Percentiles rank a stretch among this genome's conserved stretches.
Conservation (phyloP, 2,888 invertebrate species). For the Himalopsyche tibetana region DNA sequence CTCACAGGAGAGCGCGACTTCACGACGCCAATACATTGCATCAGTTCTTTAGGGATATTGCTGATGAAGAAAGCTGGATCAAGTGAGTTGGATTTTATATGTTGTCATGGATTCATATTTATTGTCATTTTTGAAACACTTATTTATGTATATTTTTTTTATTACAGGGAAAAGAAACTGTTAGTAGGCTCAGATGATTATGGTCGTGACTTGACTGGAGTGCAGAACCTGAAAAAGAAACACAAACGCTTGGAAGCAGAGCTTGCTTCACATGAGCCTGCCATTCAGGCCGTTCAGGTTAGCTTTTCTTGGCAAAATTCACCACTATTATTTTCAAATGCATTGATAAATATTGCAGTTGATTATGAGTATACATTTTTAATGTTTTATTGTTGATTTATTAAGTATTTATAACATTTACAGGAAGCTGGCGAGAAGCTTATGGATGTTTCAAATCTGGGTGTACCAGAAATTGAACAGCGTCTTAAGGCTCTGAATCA, state of each 20-base stretch:
- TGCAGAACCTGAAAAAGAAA: conserved; percentile 98
- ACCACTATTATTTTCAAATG: background rate
- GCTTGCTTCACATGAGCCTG: conserved; percentile 97
- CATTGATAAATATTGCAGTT: background rate
- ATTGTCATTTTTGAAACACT: background rate
- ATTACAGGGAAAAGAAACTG: conserved; percentile 92
- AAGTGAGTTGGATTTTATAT: conserved; percentile 78
- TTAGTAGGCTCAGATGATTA: conserved; percentile 98
- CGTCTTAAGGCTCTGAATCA: conserved; percentile 89
- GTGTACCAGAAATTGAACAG: conserved; percentile 94
- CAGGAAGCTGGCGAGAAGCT: conserved; percentile 91
- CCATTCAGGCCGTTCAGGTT: conserved; percentile 91
- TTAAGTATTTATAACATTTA: conserved; percentile 62
- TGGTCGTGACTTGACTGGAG: conserved; percentile 97
- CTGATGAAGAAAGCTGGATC: conserved; percentile 99
- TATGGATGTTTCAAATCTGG: conserved; percentile 95
- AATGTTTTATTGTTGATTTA: background rate
- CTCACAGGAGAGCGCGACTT: conserved; percentile 92
- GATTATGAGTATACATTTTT: background rate
- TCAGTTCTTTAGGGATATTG: conserved; percentile 99
- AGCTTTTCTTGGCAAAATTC: background rate
- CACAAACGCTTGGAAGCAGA: conserved; percentile 99
- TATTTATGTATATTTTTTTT: background rate
- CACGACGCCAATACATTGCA: conserved; percentile 98
- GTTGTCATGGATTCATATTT: conserved; percentile 29